Conservation (phyloP, 2,113 vertebrate species). For the Gallinago paraguaiae region DNA sequence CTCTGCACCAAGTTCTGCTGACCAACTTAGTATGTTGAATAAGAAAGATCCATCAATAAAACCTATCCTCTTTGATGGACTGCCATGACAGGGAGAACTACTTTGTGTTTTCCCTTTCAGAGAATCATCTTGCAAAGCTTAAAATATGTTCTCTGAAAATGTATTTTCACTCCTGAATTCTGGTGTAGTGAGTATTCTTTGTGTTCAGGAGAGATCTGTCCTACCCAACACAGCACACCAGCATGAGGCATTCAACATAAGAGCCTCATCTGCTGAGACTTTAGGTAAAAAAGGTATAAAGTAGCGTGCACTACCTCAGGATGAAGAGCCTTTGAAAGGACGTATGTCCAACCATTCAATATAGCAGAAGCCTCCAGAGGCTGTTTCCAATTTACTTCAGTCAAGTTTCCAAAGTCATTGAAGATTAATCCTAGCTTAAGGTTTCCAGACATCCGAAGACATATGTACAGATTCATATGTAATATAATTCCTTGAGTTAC, state of each 20-base stretch:
- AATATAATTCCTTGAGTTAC: not conserved
- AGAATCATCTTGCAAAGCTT: not conserved
- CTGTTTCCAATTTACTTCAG: not conserved
- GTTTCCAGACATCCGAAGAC: not conserved
- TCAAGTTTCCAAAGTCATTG: not conserved
- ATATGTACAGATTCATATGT: not conserved
- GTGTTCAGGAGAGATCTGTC: not conserved
- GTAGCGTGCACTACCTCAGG: not conserved
- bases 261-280: not conserved
- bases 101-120: not conserved
- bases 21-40: not conserved
- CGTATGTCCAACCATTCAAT: not conserved
- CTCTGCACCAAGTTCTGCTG: not conserved
- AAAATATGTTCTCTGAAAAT: not conserved
- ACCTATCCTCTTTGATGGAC: not conserved
- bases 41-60: not conserved
- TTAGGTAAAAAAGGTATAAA: not conserved
- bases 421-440: not conserved
- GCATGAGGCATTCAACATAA: not conserved
- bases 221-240: not conserved
- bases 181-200: not conserved
- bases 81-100: not conserved
- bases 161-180: not conserved
- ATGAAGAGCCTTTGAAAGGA: not conserved
- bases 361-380: not conserved